Evolutionary conservation across 2,113 vertebrate species (phyloP).

Genomic region (Plestiodon gilberti): DNA sequence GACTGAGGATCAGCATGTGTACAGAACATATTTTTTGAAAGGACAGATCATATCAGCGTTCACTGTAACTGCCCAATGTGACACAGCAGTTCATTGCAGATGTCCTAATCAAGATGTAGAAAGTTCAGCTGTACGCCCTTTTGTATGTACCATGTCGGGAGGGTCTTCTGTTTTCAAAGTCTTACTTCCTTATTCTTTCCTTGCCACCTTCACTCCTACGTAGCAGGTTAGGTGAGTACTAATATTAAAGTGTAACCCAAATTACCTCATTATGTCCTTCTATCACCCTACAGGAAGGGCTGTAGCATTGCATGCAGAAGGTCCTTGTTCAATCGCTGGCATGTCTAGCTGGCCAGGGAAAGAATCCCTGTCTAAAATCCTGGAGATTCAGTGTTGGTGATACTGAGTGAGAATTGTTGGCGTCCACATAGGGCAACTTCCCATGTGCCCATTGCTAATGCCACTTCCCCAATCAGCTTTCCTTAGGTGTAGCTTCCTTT

Average conservation of each 20-base stretch:
- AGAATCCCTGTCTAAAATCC: too few relatives aligned
- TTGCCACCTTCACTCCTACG: background rate
- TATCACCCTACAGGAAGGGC: background rate
- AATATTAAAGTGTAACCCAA: background rate
- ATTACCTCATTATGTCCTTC: background rate
- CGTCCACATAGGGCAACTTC: too few relatives aligned
- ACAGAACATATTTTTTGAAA: background rate
- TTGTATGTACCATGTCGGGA: background rate
- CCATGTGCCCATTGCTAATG: background rate
- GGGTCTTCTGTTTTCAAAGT: background rate
- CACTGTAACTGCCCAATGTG: background rate
- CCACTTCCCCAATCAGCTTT: background rate
- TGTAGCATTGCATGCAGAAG: too few relatives aligned
- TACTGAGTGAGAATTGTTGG: too few relatives aligned
- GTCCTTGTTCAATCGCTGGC: background rate
- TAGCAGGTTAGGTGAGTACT: background rate
- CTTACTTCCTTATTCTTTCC: background rate
- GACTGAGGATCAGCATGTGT: background rate
- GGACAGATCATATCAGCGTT: background rate
- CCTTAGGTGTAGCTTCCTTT: background rate
- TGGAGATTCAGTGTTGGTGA: too few relatives aligned
- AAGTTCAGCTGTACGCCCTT: background rate
- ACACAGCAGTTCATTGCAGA: accelerated
- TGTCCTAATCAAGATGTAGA: background rate
- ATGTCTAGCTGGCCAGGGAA: too few relatives aligned